phyloP scores from a whole-genome alignment of 2,113 vertebrate species.

The Donacobius atricapilla region DNA sequence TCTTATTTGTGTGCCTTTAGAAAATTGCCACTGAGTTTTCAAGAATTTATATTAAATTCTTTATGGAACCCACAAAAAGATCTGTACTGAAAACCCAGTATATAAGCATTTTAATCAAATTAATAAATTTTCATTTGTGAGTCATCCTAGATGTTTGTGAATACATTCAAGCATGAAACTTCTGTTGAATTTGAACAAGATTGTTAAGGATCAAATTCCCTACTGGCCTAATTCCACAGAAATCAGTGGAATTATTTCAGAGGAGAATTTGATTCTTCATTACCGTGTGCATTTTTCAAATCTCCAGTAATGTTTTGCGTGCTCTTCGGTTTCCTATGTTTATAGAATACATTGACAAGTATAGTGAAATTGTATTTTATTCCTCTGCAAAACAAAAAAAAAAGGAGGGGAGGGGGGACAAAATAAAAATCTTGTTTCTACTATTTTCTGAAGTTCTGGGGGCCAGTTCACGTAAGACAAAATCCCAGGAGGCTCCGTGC shows the following conservation, averaged over 20 bases:
- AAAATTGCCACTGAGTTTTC: not conserved
- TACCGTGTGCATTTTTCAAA: not conserved
- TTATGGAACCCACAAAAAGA: not conserved
- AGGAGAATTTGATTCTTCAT: not conserved
- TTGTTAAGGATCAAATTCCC: not conserved
- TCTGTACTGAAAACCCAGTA: not conserved
- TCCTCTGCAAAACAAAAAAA: not conserved
- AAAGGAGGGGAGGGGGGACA: accelerated
- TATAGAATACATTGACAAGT: not conserved
- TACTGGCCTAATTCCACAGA: not conserved
- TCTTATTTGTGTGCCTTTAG: not conserved
- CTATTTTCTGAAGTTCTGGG: not conserved
- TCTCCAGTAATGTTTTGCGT: not conserved
- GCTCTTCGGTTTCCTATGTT: not conserved
- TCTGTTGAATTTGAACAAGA: not conserved
- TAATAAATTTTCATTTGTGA: not conserved
- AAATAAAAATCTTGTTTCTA: not conserved
- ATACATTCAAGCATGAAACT: not conserved
- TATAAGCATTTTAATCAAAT: not conserved
- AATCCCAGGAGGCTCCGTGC: slow-evolving; percentile 22
- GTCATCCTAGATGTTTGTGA: not conserved
- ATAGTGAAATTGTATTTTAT: not conserved
- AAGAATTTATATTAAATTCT: not conserved
- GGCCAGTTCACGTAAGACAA: not conserved
- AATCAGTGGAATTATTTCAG: not conserved